Evolutionary conservation across 2,888 invertebrate species (phyloP), one percentile per base, ranked within the genome.

Genomic region (Acronicta aceris): DNA sequence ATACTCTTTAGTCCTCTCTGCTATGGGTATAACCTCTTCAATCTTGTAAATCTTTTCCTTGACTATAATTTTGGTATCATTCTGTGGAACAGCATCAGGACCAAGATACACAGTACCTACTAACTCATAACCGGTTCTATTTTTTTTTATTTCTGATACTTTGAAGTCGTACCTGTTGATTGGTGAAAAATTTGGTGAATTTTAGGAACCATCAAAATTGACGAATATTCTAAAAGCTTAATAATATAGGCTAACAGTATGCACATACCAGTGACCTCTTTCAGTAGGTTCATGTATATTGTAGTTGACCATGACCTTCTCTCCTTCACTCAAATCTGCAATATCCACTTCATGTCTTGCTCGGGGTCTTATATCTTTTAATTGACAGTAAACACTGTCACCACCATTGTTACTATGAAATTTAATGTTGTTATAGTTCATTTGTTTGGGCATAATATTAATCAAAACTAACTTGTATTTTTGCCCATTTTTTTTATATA

Each of bases 291-390:
- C 91, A 59, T 97, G 97, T 10, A 96, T 93, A 82, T 98, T 97
- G 81, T 97, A 96, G 87, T 98, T 98, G 0, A 96, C 93, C 95
- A 98, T 95, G 9, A 98, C 96, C 54, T 82, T 95, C 73, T 96
- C 95, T 0, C 96, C 96, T 6, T 92, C 85, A 75, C 95, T 87
- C 25, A 97, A 82, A 53, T 96, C 93, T 1, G 91, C 84, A 13
- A 95, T 81, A 16, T 95, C 84, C 51, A 97, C 87, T 25, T 90
- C 88, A 27, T 86, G 93, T 65, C 95, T 91, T 0, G 97, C 96
- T 74, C 97, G 91, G 0, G 98, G 98, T 58, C 98, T 93, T 52
- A 98, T 95, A 63, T 95, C 94, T 48, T 95, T 88, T 68, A 95
- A 88, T 59, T 89, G 89, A 64, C 89, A 92, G 65, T 87, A 92